A percentile compares a stretch with the other conserved stretches of the same genome.
Evolutionary conservation across 2,888 invertebrate genomes (phyloP).

Genomic region (Ariolimax columbianus): DNA sequence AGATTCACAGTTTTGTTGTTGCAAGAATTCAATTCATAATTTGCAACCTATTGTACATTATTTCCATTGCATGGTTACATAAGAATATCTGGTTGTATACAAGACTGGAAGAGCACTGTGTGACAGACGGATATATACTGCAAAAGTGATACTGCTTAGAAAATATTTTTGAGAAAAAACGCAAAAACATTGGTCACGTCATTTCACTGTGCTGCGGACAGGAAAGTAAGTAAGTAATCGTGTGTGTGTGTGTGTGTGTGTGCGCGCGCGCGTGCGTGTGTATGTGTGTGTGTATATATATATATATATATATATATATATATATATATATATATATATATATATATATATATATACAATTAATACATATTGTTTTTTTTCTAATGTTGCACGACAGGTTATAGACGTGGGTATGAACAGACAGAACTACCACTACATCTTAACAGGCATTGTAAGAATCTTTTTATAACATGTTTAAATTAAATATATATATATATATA

Average conservation of each 20-base stretch:
- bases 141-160: too few species aligned
- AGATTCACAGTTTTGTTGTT: too few species aligned
- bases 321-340: not conserved
- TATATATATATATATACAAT: not conserved
- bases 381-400: constrained; percentile 59
- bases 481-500: not conserved
- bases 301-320: not conserved
- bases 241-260: constrained; percentile 3
- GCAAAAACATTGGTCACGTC: too few species aligned
- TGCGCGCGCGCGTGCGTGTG: not conserved
- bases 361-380: not conserved
- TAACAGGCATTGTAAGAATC: constrained; percentile 73
- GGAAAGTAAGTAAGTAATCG: too few species aligned
- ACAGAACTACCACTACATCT: constrained; percentile 77
- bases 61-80: too few species aligned
- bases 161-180: too few species aligned
- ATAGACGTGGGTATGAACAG: constrained; percentile 78
- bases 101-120: too few species aligned
- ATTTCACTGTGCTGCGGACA: too few species aligned
- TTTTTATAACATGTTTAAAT: not conserved
- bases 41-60: too few species aligned
- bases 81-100: too few species aligned
- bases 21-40: too few species aligned
- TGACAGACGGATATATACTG: too few species aligned
- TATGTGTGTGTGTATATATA: constrained; percentile 19